These are phyloP conservation scores for Drepana arcuata DNA, from an alignment of 1,140 invertebrate genomes.

Conservation along the genomic window DNA sequence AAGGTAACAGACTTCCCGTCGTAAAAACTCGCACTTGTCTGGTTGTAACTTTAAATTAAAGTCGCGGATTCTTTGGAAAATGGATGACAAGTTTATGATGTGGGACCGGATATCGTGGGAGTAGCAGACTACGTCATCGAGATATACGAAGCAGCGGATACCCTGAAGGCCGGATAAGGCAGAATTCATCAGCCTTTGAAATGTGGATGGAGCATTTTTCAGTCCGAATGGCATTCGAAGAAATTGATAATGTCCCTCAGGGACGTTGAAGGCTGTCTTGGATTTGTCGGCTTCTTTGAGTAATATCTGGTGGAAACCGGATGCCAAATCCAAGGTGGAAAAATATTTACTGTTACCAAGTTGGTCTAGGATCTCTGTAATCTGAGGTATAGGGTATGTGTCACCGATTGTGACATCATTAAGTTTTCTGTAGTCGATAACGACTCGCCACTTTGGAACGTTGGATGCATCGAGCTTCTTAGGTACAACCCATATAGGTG, in stretches of 20 bases:
- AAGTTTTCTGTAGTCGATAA: conserved; percentile 39
- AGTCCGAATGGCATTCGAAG: conserved; percentile 46
- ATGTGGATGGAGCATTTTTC: conserved; percentile 49
- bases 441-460: conserved; percentile 43
- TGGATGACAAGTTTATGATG: conserved; percentile 33
- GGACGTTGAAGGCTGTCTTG: conserved; percentile 48
- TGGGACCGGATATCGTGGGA: conserved; percentile 38
- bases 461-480: conserved; percentile 50
- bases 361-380: conserved; percentile 42
- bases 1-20: conserved; percentile 52
- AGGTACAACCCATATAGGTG: conserved; percentile 47
- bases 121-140: conserved; percentile 41
- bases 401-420: conserved; percentile 38
- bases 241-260: conserved; percentile 56
- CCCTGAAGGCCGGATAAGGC: conserved; percentile 25
- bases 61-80: conserved; percentile 43
- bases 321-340: conserved; percentile 31
- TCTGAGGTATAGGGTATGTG: conserved; percentile 68
- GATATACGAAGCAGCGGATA: conserved; percentile 30
- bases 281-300: conserved; percentile 23
- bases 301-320: conserved; percentile 37
- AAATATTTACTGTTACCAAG: conserved; percentile 33
- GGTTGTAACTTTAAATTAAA: conserved; percentile 59
- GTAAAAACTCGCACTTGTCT: conserved; percentile 63
- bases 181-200: conserved; percentile 56